Conservation (phyloP, 2,797 vertebrate genomes). For the Schizothorax lantsangensis region DNA sequence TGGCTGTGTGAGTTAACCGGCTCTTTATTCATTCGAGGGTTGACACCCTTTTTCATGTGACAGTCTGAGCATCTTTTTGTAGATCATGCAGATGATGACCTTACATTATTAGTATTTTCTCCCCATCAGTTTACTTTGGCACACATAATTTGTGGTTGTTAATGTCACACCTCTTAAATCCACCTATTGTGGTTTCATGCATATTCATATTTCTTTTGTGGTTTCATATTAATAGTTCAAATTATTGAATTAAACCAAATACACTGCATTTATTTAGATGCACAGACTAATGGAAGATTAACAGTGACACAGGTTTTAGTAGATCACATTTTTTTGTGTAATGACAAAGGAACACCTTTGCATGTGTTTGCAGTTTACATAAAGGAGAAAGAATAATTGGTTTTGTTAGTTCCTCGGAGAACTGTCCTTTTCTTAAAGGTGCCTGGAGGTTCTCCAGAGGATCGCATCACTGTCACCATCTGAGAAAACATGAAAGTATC, state of each 20-base stretch:
- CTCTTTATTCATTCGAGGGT: conserved; percentile 49
- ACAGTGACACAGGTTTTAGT: background rate
- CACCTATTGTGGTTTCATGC: background rate
- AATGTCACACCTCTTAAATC: background rate
- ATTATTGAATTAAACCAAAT: background rate
- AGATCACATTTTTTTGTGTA: background rate
- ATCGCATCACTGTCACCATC: background rate
- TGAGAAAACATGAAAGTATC: background rate
- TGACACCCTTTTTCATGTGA: conserved; percentile 51
- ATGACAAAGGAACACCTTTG: background rate
- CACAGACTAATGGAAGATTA: background rate
- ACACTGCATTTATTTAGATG: background rate
- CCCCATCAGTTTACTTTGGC: background rate
- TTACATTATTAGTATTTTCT: background rate
- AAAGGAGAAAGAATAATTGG: background rate
- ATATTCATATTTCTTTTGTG: background rate
- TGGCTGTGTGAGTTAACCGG: conserved; percentile 23
- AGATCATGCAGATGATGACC: background rate
- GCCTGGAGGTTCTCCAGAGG: background rate
- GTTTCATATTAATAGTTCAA: background rate
- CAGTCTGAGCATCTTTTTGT: conserved; percentile 25
- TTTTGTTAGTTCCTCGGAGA: background rate
- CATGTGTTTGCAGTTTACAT: conserved; percentile 1
- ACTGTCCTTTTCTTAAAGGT: background rate
- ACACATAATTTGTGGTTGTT: background rate